Percentiles rank a stretch among this genome's conserved stretches.
Conservation (phyloP, 64 coral and sea anemone species). For the Trachythela sp. region DNA sequence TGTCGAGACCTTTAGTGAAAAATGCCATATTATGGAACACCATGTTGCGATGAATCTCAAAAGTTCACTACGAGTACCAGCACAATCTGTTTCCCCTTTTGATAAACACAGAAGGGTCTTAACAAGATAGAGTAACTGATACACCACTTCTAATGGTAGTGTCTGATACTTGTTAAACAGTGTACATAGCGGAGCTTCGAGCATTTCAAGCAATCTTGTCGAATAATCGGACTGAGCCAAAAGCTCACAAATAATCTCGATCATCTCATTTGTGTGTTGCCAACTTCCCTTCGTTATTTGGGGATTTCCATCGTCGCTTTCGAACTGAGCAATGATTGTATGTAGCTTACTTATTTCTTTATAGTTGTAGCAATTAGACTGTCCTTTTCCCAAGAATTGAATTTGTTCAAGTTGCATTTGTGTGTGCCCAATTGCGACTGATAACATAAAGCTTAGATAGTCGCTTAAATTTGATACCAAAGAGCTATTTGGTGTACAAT, state of each 20-base stretch:
- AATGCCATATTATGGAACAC: background rate
- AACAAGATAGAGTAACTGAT: background rate
- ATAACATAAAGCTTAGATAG: slow-evolving; percentile 1
- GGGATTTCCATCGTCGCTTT: background rate
- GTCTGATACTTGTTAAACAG: background rate
- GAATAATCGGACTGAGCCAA: background rate
- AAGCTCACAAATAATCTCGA: background rate
- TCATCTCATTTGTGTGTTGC: background rate
- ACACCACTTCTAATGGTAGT: background rate
- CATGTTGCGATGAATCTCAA: background rate
- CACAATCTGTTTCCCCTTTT: background rate
- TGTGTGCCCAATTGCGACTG: background rate
- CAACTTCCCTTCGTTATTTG: background rate
- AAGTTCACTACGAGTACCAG: background rate
- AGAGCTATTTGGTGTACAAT: background rate
- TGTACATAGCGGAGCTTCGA: background rate
- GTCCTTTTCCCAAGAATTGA: background rate
- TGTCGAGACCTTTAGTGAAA: background rate
- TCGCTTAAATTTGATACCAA: background rate
- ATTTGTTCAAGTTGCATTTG: background rate
- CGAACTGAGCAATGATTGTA: background rate
- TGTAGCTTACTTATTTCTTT: background rate
- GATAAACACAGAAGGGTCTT: background rate
- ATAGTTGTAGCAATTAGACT: background rate
- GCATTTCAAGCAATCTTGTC: background rate